Conservation (phyloP, 2,888 invertebrate genomes). For the Helicoverpa assulta region DNA sequence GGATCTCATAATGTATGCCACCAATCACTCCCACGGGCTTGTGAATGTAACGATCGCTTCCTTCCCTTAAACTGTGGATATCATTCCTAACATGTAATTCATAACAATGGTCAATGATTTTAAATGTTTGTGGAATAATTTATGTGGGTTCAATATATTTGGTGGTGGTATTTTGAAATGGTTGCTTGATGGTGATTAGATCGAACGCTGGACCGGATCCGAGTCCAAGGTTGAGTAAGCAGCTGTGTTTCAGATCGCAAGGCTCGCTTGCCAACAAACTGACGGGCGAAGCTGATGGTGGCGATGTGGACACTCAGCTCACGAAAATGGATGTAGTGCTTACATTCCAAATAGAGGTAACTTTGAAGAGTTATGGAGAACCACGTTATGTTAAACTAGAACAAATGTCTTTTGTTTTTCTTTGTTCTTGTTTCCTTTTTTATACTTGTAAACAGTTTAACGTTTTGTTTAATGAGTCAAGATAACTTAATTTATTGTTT, state of each 20-base stretch:
- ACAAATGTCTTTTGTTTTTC: not conserved
- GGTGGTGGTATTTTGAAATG: slow-evolving; percentile 71
- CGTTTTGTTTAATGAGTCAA: not conserved
- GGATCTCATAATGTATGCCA: slow-evolving; percentile 80
- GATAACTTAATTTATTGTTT: not conserved
- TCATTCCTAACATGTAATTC: slow-evolving; percentile 41
- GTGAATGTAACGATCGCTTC: slow-evolving; percentile 73
- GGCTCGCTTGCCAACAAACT: slow-evolving; percentile 96
- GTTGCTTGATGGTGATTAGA: slow-evolving; percentile 74
- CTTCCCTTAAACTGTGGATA: slow-evolving; percentile 67
- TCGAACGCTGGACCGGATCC: slow-evolving; percentile 89
- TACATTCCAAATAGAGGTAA: slow-evolving; percentile 98
- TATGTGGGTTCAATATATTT: slow-evolving; percentile 54
- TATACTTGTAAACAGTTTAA: not conserved
- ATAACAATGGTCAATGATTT: slow-evolving; percentile 40
- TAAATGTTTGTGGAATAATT: slow-evolving; percentile 39
- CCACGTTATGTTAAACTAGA: not conserved
- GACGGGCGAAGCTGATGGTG: slow-evolving; percentile 98
- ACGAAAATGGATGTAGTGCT: slow-evolving; percentile 99
- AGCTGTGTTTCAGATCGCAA: slow-evolving; percentile 94
- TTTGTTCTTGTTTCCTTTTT: not conserved
- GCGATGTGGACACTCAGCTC: slow-evolving; percentile 98
- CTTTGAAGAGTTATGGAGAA: slow-evolving; percentile 38
- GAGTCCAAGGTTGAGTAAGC: slow-evolving; percentile 91
- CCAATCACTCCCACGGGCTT: slow-evolving; percentile 76